Evolutionary conservation across 2,888 invertebrate species (phyloP), one percentile per base, ranked within the genome.

Genomic region (Leptopilina myrica): DNA sequence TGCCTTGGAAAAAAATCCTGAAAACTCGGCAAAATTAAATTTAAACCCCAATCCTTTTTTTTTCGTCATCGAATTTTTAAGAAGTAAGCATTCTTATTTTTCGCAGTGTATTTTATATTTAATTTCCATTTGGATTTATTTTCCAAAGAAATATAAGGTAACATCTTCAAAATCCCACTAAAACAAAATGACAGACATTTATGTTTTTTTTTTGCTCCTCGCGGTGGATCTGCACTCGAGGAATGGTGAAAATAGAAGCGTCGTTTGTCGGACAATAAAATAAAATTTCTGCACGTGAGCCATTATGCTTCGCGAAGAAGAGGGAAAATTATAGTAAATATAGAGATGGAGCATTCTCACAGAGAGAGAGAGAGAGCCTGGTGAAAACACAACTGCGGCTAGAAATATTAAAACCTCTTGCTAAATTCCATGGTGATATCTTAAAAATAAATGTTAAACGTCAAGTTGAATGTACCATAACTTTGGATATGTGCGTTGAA

Each of bases 281-380:
- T 73, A 73, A 73, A 73, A 73, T 73, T 73, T 73, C 53, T 33
- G 56, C 56, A 73, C 56, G 73, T 73, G 73, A 73, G 15, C 56
- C 73, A 73, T 73, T 40, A 59, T 53, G n/a, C 33, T 49, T 59
- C 40, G 56, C 56, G 56, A 40, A 40, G 56, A 59, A n/a, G 43
- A n/a, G 56, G 56, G 40, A 73, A 73, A 73, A 73, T 73, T 73
- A 73, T 73, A 33, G 43, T 8, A 33, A 33, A 33, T 33, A 43
- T 6, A 43, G 43, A 43, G 43, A 8, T 8, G 43, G 8, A 43
- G 43, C 6, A 43, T 33, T 33, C 33, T 33, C 33, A 33, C 33
- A 73, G 69, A 26, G n/a, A n/a, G n/a, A n/a, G n/a, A n/a, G n/a
- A n/a, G n/a, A n/a, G 12, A 11, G 53, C 33, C 53, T 73, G 69